Conservation (phyloP, 1,140 invertebrate species). For the Globodera rostochiensis region DNA sequence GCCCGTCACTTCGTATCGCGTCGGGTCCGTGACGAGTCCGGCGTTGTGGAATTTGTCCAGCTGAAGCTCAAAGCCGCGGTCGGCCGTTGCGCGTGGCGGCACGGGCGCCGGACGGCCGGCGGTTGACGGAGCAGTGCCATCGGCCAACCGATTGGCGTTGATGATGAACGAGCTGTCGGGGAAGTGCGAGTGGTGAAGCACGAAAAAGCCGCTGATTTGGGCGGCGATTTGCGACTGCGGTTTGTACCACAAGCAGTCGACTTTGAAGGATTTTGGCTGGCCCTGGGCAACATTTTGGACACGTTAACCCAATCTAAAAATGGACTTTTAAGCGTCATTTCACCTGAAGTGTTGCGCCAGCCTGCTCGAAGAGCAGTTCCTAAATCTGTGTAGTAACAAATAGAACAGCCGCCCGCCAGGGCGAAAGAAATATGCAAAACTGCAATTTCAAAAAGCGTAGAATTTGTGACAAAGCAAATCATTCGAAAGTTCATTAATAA, state of each 20-base stretch:
- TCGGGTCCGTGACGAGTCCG: constrained; percentile 37
- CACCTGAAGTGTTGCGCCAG: constrained; percentile 35
- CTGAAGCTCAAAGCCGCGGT: constrained; percentile 49
- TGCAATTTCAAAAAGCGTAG: too few species aligned
- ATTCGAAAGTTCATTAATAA: too few species aligned
- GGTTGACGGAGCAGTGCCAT: not conserved
- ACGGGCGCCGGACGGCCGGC: constrained; percentile 23
- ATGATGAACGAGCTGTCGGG: constrained; percentile 48
- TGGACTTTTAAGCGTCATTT: not conserved
- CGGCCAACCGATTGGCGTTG: constrained; percentile 4
- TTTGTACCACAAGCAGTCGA: constrained; percentile 38
- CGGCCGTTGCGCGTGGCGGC: constrained; percentile 42
- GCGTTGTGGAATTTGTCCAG: constrained; percentile 44
- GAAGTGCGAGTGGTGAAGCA: constrained; percentile 46
- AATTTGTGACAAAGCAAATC: too few species aligned
- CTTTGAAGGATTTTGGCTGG: constrained; percentile 37
- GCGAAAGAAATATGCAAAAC: too few species aligned
- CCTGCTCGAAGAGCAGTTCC: constrained; percentile 45
- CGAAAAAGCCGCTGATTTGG: constrained; percentile 47
- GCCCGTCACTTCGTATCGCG: constrained; percentile 43
- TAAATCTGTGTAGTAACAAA: constrained; percentile 7
- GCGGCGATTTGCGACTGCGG: constrained; percentile 20
- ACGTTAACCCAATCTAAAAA: not conserved
- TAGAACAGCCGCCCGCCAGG: too few species aligned
- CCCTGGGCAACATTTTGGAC: not conserved